phyloP scores from a whole-genome alignment of 2,888 invertebrate genomes.

The Cephus nigrinus region DNA sequence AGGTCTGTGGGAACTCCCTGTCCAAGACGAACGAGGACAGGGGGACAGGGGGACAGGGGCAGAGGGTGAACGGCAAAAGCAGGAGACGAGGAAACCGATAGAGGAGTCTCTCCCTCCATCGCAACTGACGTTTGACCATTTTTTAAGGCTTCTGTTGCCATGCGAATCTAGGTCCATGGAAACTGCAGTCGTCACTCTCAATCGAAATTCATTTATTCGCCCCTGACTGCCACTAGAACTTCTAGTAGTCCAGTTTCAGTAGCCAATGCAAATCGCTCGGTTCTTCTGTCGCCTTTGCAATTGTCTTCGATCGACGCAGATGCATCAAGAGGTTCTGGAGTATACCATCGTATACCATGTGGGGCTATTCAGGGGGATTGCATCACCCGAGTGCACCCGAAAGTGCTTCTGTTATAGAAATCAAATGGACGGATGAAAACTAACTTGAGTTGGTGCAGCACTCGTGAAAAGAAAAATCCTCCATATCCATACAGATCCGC shows the following conservation, averaged over 20 bases:
- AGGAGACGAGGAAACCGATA: background rate
- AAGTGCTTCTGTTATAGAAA: no score
- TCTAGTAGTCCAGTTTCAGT: constrained; percentile 18
- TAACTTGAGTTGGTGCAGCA: no score
- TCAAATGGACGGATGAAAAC: no score
- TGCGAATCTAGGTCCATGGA: constrained; percentile 18
- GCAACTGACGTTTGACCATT: background rate
- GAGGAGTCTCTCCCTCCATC: background rate
- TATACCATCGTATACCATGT: no score
- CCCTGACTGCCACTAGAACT: constrained; percentile 16
- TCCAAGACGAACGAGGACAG: no score
- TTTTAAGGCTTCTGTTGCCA: no score
- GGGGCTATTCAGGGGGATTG: background rate
- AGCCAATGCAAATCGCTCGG: constrained; percentile 15
- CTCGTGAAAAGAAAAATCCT: no score
- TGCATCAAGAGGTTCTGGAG: no score
- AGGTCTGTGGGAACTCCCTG: no score
- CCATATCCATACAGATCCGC: no score
- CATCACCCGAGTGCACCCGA: background rate
- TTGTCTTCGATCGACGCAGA: constrained; percentile 4
- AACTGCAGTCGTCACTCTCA: constrained; percentile 38
- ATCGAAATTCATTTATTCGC: constrained; percentile 48
- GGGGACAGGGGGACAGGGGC: no score
- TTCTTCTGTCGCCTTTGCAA: constrained; percentile 9
- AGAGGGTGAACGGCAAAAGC: background rate